Percentiles rank a stretch among this genome's conserved stretches.
phyloP scores from a whole-genome alignment of 92 coral and sea anemone species.

The Hydrozoanthus gracilis region DNA sequence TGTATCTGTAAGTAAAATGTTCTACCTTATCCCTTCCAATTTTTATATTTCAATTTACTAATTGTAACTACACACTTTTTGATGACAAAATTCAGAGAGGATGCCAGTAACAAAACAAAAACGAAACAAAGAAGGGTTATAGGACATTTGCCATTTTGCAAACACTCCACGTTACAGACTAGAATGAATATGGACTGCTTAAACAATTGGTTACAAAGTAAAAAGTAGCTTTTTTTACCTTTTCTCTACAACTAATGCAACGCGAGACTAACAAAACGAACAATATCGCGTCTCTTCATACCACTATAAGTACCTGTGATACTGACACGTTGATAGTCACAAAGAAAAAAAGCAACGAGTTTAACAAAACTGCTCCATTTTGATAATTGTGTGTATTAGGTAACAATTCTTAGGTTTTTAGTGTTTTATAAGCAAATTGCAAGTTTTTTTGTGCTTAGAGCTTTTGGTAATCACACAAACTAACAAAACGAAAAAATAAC shows the following conservation, averaged over 20 bases:
- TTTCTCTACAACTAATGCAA: background rate
- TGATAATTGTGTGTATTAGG: constrained; percentile 1
- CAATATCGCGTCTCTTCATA: background rate
- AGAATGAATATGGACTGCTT: background rate
- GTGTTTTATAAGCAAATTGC: background rate
- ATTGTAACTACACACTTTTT: background rate
- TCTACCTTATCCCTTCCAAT: background rate
- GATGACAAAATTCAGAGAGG: constrained; percentile 11
- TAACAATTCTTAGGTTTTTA: constrained; percentile 4
- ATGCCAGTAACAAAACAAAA: background rate
- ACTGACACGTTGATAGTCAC: constrained; percentile 1
- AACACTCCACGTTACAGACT: background rate
- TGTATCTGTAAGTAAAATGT: constrained; percentile 36
- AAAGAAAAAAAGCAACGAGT: background rate
- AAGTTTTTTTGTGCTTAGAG: no score
- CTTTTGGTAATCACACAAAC: background rate
- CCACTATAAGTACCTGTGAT: background rate
- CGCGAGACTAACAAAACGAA: background rate
- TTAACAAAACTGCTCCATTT: background rate
- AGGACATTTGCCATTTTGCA: background rate
- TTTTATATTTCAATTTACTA: background rate
- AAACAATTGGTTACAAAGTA: background rate
- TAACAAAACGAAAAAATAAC: background rate
- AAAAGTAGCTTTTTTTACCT: background rate
- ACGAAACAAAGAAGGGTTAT: no score